These are phyloP conservation scores for Agonopterix subpropinquella DNA, from an alignment of 2,888 invertebrate genomes.

Conservation along the genomic window DNA sequence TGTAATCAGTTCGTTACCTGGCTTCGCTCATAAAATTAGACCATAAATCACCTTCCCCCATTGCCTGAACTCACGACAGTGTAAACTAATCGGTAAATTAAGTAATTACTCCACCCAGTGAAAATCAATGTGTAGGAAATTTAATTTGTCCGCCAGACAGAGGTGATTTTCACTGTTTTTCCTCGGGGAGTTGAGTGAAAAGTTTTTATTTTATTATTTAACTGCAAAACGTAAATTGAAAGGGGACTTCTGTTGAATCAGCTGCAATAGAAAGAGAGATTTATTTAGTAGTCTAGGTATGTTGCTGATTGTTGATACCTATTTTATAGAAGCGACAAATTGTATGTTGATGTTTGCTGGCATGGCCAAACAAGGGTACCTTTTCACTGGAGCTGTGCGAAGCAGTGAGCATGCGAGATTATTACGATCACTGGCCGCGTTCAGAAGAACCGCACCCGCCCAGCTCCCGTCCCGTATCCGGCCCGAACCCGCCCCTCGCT, in stretches of 20 bases:
- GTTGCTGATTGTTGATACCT: too few relatives aligned
- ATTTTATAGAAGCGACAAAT: too few relatives aligned
- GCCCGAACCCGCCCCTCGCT: too few relatives aligned
- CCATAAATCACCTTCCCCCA: conserved; percentile 45
- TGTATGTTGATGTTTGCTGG: too few relatives aligned
- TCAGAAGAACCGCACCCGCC: too few relatives aligned
- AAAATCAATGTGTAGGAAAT: conserved; percentile 65
- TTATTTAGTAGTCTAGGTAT: too few relatives aligned
- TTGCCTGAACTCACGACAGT: conserved; percentile 40
- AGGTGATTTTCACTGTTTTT: conserved; percentile 42
- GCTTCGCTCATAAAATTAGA: conserved; percentile 37
- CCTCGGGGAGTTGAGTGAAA: conserved; percentile 22
- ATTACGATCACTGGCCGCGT: too few relatives aligned
- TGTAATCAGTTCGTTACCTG: conserved; percentile 32
- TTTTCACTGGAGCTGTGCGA: too few relatives aligned
- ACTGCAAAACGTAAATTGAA: conserved; percentile 15
- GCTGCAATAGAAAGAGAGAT: too few relatives aligned
- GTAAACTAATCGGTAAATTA: conserved; percentile 64
- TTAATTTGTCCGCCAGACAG: conserved; percentile 52
- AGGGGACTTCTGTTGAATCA: conserved; percentile 12
- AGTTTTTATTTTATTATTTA: conserved; percentile 35
- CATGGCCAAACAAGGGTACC: too few relatives aligned
- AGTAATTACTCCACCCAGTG: conserved; percentile 54
- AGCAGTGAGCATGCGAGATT: too few relatives aligned
- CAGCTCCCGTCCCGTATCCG: too few relatives aligned